Percentiles rank a stretch among this genome's conserved stretches.
phyloP scores from a whole-genome alignment of 2,888 invertebrate genomes.

The Rhaphigaster nebulosa region DNA sequence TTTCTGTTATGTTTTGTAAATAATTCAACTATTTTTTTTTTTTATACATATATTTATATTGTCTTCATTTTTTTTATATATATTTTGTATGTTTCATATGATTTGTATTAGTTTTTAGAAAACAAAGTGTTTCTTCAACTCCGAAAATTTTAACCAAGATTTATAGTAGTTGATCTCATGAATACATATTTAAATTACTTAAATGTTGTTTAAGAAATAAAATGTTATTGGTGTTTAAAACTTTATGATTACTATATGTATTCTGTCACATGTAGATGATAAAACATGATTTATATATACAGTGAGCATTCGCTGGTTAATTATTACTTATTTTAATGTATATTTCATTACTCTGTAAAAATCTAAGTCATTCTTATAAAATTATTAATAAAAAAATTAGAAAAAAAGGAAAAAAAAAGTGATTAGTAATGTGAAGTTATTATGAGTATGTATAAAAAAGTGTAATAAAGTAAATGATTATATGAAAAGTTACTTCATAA shows the following conservation, averaged over 20 bases:
- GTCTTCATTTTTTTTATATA: conserved; percentile 37
- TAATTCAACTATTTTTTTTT: conserved; percentile 64
- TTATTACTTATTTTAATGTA: conserved; percentile 59
- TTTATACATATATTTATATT: conserved; percentile 41
- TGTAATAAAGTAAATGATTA: conserved; percentile 57
- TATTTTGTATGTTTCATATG: conserved; percentile 44
- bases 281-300: conserved; percentile 43
- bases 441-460: conserved; percentile 53
- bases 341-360: conserved; percentile 60
- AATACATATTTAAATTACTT: conserved; percentile 53
- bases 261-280: conserved; percentile 47
- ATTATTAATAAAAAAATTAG: conserved; percentile 43
- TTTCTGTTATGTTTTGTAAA: conserved; percentile 67
- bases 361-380: conserved; percentile 60
- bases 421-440: conserved; percentile 43
- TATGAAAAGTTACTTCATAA: conserved; percentile 30
- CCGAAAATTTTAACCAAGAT: conserved; percentile 47
- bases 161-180: conserved; percentile 50
- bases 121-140: conserved; percentile 40
- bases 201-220: conserved; percentile 8
- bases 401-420: conserved; percentile 49
- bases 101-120: conserved; percentile 47
- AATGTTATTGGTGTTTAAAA: conserved; percentile 51
- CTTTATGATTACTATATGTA: conserved; percentile 52
- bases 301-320: conserved; percentile 49